phyloP scores from a whole-genome alignment of 2,113 vertebrate species.

The Choloepus hoffmanni region DNA sequence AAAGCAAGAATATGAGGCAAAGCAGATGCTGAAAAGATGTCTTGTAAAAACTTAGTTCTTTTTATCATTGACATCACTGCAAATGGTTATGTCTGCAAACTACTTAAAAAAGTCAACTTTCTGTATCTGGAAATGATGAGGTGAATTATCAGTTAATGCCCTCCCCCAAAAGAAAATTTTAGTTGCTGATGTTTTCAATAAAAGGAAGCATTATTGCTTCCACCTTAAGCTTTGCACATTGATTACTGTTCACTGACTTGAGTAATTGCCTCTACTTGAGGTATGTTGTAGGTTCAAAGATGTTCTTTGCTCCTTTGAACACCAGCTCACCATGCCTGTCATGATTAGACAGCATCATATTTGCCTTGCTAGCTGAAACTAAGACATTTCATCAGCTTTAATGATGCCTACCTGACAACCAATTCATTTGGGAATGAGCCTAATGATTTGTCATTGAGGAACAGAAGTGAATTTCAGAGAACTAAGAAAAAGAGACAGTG shows the following conservation, averaged over 20 bases:
- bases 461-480: constrained; percentile 37
- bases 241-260: not conserved
- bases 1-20: not conserved
- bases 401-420: constrained; percentile 51
- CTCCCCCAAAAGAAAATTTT: not conserved
- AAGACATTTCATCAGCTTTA: constrained; percentile 30
- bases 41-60: constrained; percentile 27
- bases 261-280: not conserved
- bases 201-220: constrained; percentile 10
- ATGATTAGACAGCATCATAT: constrained; percentile 1
- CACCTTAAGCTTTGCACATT: not conserved
- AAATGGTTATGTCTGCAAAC: constrained; percentile 41
- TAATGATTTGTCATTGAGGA: constrained; percentile 53
- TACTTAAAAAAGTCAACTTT: constrained; percentile 48
- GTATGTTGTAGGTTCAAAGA: not conserved
- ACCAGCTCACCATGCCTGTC: not conserved
- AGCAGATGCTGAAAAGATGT: not conserved
- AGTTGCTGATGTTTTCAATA: constrained; percentile 12
- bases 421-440: constrained; percentile 24
- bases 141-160: not conserved
- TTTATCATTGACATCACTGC: constrained; percentile 20
- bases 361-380: constrained; percentile 39
- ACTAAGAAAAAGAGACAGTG: constrained; percentile 43
- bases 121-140: not conserved
- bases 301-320: not conserved